Base-by-base conservation (phyloP, 2,113 vertebrate genomes). In the Saccopteryx bilineata region DNA sequence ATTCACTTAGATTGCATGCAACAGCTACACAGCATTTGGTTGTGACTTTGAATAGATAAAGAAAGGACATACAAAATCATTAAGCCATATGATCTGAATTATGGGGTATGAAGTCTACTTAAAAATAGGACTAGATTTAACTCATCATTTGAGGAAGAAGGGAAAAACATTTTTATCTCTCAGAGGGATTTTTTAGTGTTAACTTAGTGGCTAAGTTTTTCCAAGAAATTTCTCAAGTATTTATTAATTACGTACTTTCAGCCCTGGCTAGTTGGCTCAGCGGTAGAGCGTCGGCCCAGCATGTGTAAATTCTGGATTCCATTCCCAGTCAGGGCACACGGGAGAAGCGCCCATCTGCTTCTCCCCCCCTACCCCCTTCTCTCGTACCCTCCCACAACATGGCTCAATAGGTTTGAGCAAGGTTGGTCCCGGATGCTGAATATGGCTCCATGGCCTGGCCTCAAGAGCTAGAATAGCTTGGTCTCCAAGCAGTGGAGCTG, bases 1-100 rank as follows among this genome's bases (percentile, higher is more conserved):
- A 83, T 80, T 9, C 60, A 56, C 91, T 94, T 72, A 69, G 28
- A 93, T 81, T 75, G 9, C n/a, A 78, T 75, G 9, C n/a, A 78
- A 18, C 2, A 52, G 19, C 60, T 63, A 58, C 65, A 76, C 3
- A 52, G 54, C 75, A 60, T 81, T 66, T 74, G 54, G 7, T 84
- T 63, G 26, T 56, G 19, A 56, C 28, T 96, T 94, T 94, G 7
- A 82, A 66, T 50, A 60, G 28, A 15, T 66, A 79, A 61, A n/a
- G 80, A 66, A 94, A 26, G 5, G 24, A 24, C 18, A 18, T 9
- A 23, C 2, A 71, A 88, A 87, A 21, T 96, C 39, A 39, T 33
- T 78, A 24, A n/a, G 10, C 15, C 66, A 23, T 0, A 2, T 71
- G 58, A 86, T 85, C 28, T 65, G 46, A 9, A 63, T 72, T 58